Conservation (phyloP, 2,797 vertebrate species). For the Oophaga sylvatica region DNA sequence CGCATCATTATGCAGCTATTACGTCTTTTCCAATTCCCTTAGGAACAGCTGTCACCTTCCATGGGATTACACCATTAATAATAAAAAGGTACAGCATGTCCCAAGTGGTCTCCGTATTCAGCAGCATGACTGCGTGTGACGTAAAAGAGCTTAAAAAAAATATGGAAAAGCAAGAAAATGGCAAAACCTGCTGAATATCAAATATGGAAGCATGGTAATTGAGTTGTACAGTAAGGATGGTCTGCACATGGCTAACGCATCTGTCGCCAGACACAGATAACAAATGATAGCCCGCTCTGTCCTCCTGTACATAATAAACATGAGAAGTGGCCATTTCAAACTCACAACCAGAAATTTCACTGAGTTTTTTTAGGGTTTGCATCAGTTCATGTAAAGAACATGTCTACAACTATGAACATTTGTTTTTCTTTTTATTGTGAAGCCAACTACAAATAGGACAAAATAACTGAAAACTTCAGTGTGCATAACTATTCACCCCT, state of each 20-base stretch:
- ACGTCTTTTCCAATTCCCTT: background rate
- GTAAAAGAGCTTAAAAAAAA: background rate
- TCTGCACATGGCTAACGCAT: background rate
- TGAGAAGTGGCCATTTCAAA: no score
- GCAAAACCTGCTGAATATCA: slow-evolving; percentile 15
- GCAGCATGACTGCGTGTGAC: background rate
- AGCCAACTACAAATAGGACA: no score
- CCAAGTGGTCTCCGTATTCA: background rate
- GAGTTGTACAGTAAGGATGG: slow-evolving; percentile 12
- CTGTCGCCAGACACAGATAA: background rate
- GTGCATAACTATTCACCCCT: no score
- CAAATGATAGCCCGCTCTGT: background rate
- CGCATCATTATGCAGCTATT: background rate
- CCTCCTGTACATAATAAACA: background rate
- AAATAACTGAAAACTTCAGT: no score
- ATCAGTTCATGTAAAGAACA: no score
- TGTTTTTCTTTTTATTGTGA: no score
- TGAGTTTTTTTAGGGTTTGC: no score
- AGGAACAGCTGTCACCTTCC: background rate
- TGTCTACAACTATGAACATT: no score
- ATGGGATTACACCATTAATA: background rate
- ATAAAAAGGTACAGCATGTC: background rate
- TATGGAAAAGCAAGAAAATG: background rate
- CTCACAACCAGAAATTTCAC: no score
- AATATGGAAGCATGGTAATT: slow-evolving; percentile 29